These are phyloP conservation scores for Lepeophtheirus salmonis DNA, from an alignment of 1,140 invertebrate genomes.

Conservation along the genomic window DNA sequence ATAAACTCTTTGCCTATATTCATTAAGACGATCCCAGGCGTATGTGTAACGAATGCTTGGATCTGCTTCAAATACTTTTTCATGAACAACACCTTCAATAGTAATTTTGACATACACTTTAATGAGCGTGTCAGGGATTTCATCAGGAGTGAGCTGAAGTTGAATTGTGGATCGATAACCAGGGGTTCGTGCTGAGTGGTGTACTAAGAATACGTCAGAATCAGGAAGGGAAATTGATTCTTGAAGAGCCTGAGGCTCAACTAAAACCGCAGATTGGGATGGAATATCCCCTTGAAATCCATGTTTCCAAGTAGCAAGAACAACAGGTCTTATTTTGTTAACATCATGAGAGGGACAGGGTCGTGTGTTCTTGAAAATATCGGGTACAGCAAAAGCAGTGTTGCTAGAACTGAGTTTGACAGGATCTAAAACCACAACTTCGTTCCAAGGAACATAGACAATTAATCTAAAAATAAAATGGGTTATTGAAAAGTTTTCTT, in stretches of 20 bases:
- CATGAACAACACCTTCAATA: conserved; percentile 79
- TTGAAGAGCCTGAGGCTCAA: conserved; percentile 58
- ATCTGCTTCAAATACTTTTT: conserved; percentile 83
- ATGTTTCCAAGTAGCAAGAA: conserved; percentile 74
- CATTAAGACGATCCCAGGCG: conserved; percentile 85
- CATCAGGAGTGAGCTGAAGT: conserved; percentile 62
- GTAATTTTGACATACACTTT: conserved; percentile 51
- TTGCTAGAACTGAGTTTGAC: conserved; percentile 20
- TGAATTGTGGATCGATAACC: conserved; percentile 80
- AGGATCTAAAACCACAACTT: conserved; percentile 25
- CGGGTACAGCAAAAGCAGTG: conserved; percentile 4
- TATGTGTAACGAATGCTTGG: conserved; percentile 88
- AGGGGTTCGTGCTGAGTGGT: conserved; percentile 72
- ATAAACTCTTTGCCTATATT: conserved; percentile 38
- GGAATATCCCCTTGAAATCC: conserved; percentile 8
- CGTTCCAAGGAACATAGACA: conserved; percentile 25
- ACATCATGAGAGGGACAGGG: conserved; percentile 76
- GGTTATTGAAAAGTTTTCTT: not conserved
- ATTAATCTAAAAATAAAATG: conserved; percentile 6
- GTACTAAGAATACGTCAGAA: conserved; percentile 67
- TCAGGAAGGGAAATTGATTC: conserved; percentile 82
- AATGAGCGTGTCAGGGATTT: conserved; percentile 54
- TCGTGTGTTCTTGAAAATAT: conserved; percentile 33
- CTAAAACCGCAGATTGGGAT: not conserved
- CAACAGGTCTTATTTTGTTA: conserved; percentile 78